Evolutionary conservation across 1,140 invertebrate species (phyloP).

Genomic region (Cydia fagiglandana): DNA sequence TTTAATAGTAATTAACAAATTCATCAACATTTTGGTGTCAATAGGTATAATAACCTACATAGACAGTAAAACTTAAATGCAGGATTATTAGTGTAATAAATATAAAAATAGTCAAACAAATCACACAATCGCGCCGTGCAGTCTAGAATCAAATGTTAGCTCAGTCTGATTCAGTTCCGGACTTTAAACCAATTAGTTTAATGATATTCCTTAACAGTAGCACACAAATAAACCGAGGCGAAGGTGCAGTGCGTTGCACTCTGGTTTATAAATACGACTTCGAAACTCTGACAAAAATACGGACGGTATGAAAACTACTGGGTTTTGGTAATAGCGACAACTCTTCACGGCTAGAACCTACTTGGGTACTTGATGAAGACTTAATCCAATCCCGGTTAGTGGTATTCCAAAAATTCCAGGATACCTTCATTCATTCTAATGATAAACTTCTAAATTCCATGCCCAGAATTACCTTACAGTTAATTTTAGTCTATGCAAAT

Average conservation of each 20-base stretch:
- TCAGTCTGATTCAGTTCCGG: conserved; percentile 3
- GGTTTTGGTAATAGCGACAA: not conserved
- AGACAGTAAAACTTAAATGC: no score
- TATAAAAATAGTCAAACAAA: not conserved
- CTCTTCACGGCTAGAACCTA: not conserved
- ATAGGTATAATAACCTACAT: no score
- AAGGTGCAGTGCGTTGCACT: conserved; percentile 32
- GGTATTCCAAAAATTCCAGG: no score
- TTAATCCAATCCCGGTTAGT: no score
- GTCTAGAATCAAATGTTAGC: conserved; percentile 15
- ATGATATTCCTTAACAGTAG: conserved; percentile 23
- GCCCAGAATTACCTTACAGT: not conserved
- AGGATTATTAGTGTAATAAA: no score
- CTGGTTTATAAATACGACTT: conserved; percentile 30
- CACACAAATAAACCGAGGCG: not conserved
- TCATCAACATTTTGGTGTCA: no score
- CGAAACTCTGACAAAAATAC: conserved; percentile 27
- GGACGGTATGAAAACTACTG: conserved; percentile 3
- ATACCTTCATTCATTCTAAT: not conserved
- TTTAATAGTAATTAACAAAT: not conserved
- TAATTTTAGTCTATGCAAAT: not conserved
- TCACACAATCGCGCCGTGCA: conserved; percentile 8
- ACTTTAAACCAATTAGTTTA: conserved; percentile 27
- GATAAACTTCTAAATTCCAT: no score
- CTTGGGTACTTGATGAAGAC: not conserved